Evolutionary conservation across 2,113 vertebrate species (phyloP), one percentile per base, ranked within the genome.

Genomic region (Carassius carassius): DNA sequence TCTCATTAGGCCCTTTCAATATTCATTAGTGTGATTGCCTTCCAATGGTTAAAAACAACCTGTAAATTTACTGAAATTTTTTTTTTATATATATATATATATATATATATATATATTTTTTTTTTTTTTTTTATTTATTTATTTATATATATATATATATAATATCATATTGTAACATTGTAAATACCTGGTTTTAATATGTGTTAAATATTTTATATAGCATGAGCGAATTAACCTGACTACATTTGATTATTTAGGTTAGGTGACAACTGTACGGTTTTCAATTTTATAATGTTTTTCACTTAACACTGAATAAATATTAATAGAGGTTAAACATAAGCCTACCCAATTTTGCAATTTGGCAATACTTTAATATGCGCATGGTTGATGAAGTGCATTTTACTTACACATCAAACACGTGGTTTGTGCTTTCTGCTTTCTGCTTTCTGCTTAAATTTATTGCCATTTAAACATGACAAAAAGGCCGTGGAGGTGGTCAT

Each of bases 381-480:
- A 89, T 92, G 92, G 89, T 93, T 96, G 96, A 96, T 93, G 92
- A 95, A 94, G 94, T 92, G 87, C 90, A 73, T 93, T 96, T 96
- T 97, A 97, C 98, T 98, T 98, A 97, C 97, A 96, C 93, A 94
- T 96, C 96, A 96, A 97, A 97, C 94, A 96, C 93, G 88, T 91
- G 85, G 92, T 92, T 90, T 94, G 95, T 92, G 93, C 94, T 93
- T 95, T 93, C 93, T 41, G 93, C 94, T 93, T 95, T 93, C 93
- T 41, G 37, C 5, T 41, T 41, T 44, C 41, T 89, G 93, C 91
- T 94, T 92, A 96, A 97, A 98, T 95, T 95, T 96, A 97, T 97
- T 97, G 96, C 96, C 96, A 96, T 98, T 97, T 98, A 98, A 98
- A 97, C 95, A 97, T 96, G 97, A 96, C 97, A 96, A 96, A 96